These are phyloP conservation scores for Drosophila prolongata DNA, from an alignment of 2,888 invertebrate species.

Conservation along the genomic window DNA sequence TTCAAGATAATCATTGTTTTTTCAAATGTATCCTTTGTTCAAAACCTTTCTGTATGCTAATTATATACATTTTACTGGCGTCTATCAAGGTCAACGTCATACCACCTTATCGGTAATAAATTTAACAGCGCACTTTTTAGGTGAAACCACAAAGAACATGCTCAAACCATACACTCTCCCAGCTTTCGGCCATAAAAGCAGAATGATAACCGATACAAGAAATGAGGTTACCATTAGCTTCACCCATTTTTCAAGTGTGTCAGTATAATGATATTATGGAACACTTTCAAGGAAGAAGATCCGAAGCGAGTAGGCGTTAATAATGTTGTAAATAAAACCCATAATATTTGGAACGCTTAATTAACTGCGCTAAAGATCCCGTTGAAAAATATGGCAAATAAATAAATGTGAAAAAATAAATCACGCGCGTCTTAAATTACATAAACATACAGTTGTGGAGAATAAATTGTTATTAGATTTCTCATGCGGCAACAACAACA, in stretches of 20 bases:
- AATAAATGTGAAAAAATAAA: conserved; percentile 28
- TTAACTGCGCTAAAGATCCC: conserved; percentile 50
- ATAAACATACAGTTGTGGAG: conserved; percentile 58
- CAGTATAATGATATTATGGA: conserved; percentile 26
- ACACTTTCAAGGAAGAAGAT: conserved; percentile 22
- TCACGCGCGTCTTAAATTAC: conserved; percentile 50
- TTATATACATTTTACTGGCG: conserved; percentile 1
- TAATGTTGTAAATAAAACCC: conserved; percentile 29
- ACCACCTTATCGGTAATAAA: conserved; percentile 32
- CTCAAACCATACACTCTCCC: background rate
- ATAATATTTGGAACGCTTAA: conserved; percentile 52
- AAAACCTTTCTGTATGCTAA: conserved; percentile 11
- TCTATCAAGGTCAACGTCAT: conserved; percentile 29
- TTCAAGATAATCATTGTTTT: too few relatives aligned
- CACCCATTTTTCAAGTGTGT: conserved; percentile 28
- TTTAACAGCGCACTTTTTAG: conserved; percentile 20
- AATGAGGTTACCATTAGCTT: conserved; percentile 2
- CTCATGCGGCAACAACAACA: conserved; percentile 63
- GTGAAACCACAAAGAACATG: conserved; percentile 30
- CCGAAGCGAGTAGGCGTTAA: conserved; percentile 9
- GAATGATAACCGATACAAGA: conserved; percentile 3
- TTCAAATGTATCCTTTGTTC: background rate
- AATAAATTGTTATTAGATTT: conserved; percentile 60
- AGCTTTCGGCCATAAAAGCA: conserved; percentile 20
- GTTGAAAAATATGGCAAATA: conserved; percentile 31